Evolutionary conservation across 2,888 invertebrate species (phyloP), one percentile per base, ranked within the genome.

Genomic region (Drosophila stalkeri): DNA sequence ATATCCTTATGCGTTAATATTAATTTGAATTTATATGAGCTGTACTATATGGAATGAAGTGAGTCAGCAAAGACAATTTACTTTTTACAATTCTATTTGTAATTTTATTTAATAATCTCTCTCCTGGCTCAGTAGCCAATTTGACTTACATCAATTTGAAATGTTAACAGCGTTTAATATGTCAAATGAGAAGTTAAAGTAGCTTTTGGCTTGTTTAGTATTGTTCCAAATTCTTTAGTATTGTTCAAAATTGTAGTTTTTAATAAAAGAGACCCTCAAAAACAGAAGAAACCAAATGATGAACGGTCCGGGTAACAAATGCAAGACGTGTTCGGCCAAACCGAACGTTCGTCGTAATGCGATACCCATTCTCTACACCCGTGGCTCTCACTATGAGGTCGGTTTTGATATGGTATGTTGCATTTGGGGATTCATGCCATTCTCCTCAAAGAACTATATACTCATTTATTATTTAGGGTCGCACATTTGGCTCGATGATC

Each of bases 401-500:
- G 52, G 52, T 3, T 52, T 52, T 14, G 20, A 52, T 52, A 35
- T 52, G 35, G 52, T 54, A 5, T 11, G 52, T 52, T 1, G 14
- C 20, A 16, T 6, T 20, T 2, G 7, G 20, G 12, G 0, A 14
- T 3, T 51, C 11, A 11, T 5, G 7, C 6, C n/a, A 1, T 8
- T 33, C 37, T 6, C 4, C 33, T 12, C 2, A n/a, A 27, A 33
- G 31, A 11, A 6, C 12, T 18, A 12, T 6, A 33, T 33, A 18
- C 27, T 27, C 11, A 39, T 14, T 14, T 16, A 16, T 9, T 16
- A 27, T 44, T 33, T 51, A 98, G 98, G 98, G 98, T 16, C 95
- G 96, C 44, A 96, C 95, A 33, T 97, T 97, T 90, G 94, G 95
- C 1, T 94, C 95, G 5, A 86, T 97, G 61, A 98, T 98, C 77